These are phyloP conservation scores for Frankliniella intonsa DNA, from an alignment of 2,888 invertebrate genomes.

Conservation along the genomic window DNA sequence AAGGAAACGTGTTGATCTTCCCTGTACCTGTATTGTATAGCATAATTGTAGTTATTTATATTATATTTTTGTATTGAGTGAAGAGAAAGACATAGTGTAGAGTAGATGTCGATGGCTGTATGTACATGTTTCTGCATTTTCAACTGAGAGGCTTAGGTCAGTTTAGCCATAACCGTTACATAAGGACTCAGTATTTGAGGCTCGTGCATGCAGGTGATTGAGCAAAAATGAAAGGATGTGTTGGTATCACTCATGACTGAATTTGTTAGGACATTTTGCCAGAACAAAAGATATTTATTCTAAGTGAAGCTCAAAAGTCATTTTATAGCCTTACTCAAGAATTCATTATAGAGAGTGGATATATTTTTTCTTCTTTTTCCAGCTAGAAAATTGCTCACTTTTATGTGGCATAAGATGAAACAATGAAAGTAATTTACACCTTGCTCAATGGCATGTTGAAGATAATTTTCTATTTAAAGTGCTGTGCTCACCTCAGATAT, in stretches of 20 bases:
- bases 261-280: conserved; percentile 22
- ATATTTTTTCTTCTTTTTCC: background rate
- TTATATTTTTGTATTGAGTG: conserved; percentile 24
- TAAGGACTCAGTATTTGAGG: conserved; percentile 14
- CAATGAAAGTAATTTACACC: background rate
- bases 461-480: background rate
- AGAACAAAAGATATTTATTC: conserved; percentile 23
- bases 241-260: conserved; percentile 14
- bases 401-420: background rate
- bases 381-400: background rate
- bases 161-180: background rate
- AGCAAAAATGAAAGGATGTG: background rate
- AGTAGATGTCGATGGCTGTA: background rate
- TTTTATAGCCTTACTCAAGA: conserved; percentile 20
- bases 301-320: conserved; percentile 26
- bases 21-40: conserved; percentile 26
- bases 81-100: conserved; percentile 13
- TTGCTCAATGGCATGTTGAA: conserved; percentile 4
- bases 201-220: background rate
- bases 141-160: background rate
- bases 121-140: background rate
- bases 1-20: background rate
- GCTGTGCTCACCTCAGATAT: conserved; percentile 17
- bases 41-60: conserved; percentile 26
- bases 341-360: conserved; percentile 4